Base-by-base conservation (phyloP, 2,113 vertebrate species). In the Phylloscopus trochilus region DNA sequence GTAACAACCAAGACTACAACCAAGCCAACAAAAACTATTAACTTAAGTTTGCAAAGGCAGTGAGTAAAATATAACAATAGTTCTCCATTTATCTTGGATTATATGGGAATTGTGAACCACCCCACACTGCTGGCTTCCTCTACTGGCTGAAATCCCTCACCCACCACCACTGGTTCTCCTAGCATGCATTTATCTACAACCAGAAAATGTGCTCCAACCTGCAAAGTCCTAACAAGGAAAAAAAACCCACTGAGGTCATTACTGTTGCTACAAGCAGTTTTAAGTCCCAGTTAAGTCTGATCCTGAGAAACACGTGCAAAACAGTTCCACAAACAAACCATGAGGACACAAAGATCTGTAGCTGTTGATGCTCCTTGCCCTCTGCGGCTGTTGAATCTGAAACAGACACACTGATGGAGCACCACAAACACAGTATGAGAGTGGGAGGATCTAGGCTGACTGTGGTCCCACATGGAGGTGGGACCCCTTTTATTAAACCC, bases 1-100 rank as follows among this genome's bases (percentile, higher is more conserved):
- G 89, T 69, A 84, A 93, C 90, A 91, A 85, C 43, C 14, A 5
- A 49, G 51, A 31, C 63, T 51, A 39, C 31, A 80, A 69, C 21
- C 17, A 67, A 86, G 78, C 83, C 46, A 78, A 95, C 33, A 96
- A 89, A 94, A 93, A 55, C 88, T 44, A 95, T 55, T 46, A n/a
- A 21, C n/a, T 97, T 59, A 26, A 72, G 90, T 87, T 93, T 94
- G 49, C 91, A 52, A 83, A 96, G 58, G 72, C 92, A 88, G 79
- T 53, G 53, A 97, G 78, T 63, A 95, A 92, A 92, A 47, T 35
- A 7, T 9, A 96, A 95, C 76, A 83, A 86, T 24, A 70, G 28
- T 39, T 93, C 81, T 76, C 76, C 72, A 62, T 52, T 87, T 62
- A 43, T 37, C 78, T 69, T 77, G 15, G 17, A 59, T 41, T 79